Evolutionary conservation across 1,140 invertebrate genomes (phyloP).

Genomic region (Drosophila micromelanica): DNA sequence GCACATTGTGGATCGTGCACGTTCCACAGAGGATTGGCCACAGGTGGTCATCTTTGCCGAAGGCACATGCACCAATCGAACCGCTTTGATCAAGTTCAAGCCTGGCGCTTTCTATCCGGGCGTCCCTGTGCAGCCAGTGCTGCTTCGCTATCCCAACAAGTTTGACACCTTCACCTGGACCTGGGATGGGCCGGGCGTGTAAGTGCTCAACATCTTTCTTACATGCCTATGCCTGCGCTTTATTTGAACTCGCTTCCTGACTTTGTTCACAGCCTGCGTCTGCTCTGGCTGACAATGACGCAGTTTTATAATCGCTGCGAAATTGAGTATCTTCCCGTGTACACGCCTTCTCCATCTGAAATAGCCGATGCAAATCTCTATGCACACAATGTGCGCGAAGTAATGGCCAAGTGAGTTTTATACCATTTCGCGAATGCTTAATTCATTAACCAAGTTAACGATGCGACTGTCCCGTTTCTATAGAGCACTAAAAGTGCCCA

Average conservation of each 20-base stretch:
- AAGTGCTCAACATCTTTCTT: slow-evolving; percentile 85
- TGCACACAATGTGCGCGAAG: slow-evolving; percentile 94
- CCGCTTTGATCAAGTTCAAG: slow-evolving; percentile 97
- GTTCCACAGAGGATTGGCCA: slow-evolving; percentile 94
- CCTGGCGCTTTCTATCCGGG: slow-evolving; percentile 96
- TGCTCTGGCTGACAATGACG: slow-evolving; percentile 95
- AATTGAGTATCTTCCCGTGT: slow-evolving; percentile 97
- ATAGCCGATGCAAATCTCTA: slow-evolving; percentile 94
- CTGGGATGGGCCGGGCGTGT: slow-evolving; percentile 98
- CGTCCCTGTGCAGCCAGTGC: slow-evolving; percentile 97
- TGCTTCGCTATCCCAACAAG: slow-evolving; percentile 95
- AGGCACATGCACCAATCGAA: slow-evolving; percentile 97
- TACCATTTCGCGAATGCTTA: no score
- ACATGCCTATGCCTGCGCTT: not conserved
- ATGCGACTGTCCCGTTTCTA: not conserved
- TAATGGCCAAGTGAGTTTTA: slow-evolving; percentile 94
- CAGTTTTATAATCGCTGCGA: slow-evolving; percentile 96
- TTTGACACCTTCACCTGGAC: slow-evolving; percentile 98
- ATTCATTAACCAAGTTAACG: no score
- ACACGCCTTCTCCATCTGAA: slow-evolving; percentile 94
- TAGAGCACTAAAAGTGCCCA: slow-evolving; percentile 92
- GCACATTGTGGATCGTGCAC: slow-evolving; percentile 94
- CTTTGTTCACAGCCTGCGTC: slow-evolving; percentile 53
- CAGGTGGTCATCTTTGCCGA: slow-evolving; percentile 98
- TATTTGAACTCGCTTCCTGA: not conserved